These are phyloP conservation scores for Drymonia ruficornis DNA, from an alignment of 2,888 invertebrate genomes.

Conservation along the genomic window DNA sequence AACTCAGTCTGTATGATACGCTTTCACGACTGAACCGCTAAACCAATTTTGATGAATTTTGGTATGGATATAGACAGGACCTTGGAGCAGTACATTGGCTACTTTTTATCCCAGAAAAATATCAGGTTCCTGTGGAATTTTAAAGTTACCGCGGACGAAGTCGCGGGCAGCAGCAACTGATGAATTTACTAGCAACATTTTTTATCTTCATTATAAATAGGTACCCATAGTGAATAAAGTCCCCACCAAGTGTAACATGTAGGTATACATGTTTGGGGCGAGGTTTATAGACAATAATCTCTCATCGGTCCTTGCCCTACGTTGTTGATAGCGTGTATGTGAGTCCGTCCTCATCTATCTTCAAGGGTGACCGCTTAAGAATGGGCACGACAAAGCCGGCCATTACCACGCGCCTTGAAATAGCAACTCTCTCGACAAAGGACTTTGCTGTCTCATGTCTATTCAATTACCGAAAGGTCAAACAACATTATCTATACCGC, in stretches of 20 bases:
- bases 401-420: conserved; percentile 59
- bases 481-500: conserved; percentile 37
- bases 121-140: not conserved
- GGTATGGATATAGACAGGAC: not conserved
- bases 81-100: not conserved
- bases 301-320: not conserved
- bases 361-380: conserved; percentile 44
- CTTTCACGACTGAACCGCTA: not conserved
- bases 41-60: not conserved
- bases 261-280: not conserved
- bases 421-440: conserved; percentile 62
- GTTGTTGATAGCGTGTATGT: conserved; percentile 8
- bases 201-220: too few relatives aligned
- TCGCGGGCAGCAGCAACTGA: too few relatives aligned
- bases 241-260: not conserved
- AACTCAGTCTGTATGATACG: too few relatives aligned
- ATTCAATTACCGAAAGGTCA: conserved; percentile 68
- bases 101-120: not conserved
- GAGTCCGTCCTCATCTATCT: conserved; percentile 40
- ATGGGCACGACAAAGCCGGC: conserved; percentile 52
- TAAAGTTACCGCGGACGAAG: too few relatives aligned
- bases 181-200: too few relatives aligned
- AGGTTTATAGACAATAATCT: conserved; percentile 1
- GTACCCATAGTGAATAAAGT: not conserved
- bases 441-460: conserved; percentile 66